phyloP scores from a whole-genome alignment of 92 coral and sea anemone species.

The Metridium senile region DNA sequence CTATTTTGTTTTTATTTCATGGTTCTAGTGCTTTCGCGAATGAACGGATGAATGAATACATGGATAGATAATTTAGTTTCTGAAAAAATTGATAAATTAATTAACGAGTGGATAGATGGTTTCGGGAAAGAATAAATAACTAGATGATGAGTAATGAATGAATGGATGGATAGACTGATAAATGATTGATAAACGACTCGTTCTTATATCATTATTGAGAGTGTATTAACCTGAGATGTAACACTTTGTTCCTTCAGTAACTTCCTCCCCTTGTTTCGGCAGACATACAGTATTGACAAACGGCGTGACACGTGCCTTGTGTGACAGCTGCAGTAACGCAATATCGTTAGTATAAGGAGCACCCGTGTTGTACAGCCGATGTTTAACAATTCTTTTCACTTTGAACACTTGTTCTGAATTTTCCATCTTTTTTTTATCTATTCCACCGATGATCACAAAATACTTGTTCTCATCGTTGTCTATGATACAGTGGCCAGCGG shows the following conservation, averaged over 20 bases:
- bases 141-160: no score
- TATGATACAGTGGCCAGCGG: slow-evolving; percentile 94
- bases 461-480: slow-evolving; percentile 51
- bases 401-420: slow-evolving; percentile 62
- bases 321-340: slow-evolving; percentile 76
- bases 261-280: slow-evolving; percentile 54
- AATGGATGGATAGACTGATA: neutral
- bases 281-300: slow-evolving; percentile 80
- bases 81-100: no score
- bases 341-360: slow-evolving; percentile 82
- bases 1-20: no score
- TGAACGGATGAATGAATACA: neutral
- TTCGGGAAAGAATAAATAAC: no score
- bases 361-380: slow-evolving; percentile 58
- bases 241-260: slow-evolving; percentile 60
- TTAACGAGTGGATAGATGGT: no score
- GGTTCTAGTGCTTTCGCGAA: neutral
- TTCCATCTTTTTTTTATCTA: slow-evolving; percentile 61
- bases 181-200: neutral
- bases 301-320: slow-evolving; percentile 51
- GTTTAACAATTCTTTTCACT: slow-evolving; percentile 73
- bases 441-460: slow-evolving; percentile 73
- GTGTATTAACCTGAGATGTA: slow-evolving; percentile 70
- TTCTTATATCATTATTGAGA: neutral
- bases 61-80: neutral